Conservation (phyloP, 2,797 vertebrate species). For the Sebastes nivosus region DNA sequence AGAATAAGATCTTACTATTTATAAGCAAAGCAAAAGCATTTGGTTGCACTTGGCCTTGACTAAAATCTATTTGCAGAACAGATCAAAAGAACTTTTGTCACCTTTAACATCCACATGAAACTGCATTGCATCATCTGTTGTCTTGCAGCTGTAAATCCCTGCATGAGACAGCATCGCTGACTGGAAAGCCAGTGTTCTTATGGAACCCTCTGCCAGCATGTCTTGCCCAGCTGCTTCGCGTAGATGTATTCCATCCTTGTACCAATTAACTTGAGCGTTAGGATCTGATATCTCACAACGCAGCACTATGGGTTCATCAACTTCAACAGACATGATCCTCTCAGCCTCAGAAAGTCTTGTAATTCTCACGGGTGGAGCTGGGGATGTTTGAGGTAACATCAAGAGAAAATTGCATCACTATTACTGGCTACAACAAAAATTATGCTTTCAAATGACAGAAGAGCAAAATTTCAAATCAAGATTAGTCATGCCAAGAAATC, state of each 20-base stretch:
- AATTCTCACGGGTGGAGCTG: conserved; percentile 81
- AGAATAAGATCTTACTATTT: neutral
- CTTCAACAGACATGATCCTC: conserved; percentile 75
- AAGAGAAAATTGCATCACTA: conserved; percentile 80
- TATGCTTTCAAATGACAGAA: conserved; percentile 48
- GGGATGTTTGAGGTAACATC: conserved; percentile 79
- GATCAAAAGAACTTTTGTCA: conserved; percentile 72
- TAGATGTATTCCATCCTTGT: conserved; percentile 82
- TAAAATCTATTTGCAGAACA: neutral
- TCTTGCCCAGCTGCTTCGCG: conserved; percentile 68
- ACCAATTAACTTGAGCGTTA: conserved; percentile 78
- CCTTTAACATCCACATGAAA: conserved; percentile 87
- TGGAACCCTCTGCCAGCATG: conserved; percentile 76
- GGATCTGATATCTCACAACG: conserved; percentile 77
- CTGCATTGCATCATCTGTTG: conserved; percentile 72
- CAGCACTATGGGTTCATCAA: conserved; percentile 70
- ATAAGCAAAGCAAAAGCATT: neutral
- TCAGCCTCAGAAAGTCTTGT: conserved; percentile 74
- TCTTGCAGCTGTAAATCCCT: conserved; percentile 78
- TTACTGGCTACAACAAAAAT: conserved; percentile 53
- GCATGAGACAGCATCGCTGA: conserved; percentile 71
- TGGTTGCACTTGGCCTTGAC: neutral
- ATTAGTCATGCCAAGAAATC: conserved; percentile 73
- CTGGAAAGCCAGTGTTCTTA: conserved; percentile 76
- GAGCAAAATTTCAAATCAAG: conserved; percentile 57